These are phyloP conservation scores for Caloenas nicobarica DNA, from an alignment of 2,113 vertebrate species.

Conservation along the genomic window DNA sequence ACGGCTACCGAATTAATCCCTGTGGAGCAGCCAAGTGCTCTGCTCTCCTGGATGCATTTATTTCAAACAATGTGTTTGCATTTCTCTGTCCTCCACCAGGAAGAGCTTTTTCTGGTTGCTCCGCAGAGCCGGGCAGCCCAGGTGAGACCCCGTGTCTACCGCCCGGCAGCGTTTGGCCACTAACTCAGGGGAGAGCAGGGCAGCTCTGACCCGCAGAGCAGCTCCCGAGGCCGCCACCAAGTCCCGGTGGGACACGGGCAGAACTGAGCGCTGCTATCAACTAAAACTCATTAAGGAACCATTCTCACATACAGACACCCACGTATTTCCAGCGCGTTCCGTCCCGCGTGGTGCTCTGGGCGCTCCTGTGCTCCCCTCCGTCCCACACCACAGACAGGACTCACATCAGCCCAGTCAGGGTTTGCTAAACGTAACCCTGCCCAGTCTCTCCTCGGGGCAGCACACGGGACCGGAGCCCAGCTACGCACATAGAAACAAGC, in stretches of 20 bases:
- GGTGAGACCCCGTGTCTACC: not conserved
- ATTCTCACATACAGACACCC: not conserved
- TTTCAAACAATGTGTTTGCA: not conserved
- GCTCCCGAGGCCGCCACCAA: not conserved
- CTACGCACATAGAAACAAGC: not conserved
- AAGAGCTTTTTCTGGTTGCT: not conserved
- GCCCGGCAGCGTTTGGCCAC: not conserved
- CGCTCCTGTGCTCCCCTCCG: not conserved
- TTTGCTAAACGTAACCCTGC: not conserved
- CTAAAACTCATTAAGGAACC: too few species aligned
- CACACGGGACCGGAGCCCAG: not conserved
- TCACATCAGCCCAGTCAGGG: not conserved
- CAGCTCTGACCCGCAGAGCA: not conserved
- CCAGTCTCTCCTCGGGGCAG: not conserved
- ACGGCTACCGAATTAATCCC: not conserved
- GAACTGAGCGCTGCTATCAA: too few species aligned
- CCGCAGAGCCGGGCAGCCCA: not conserved
- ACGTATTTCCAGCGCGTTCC: not conserved
- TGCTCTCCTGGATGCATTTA: rapidly evolving
- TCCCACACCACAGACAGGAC: not conserved
- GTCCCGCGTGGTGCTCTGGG: not conserved
- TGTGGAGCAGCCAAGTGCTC: not conserved
- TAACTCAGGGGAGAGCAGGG: not conserved
- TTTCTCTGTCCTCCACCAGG: not conserved
- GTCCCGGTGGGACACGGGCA: not conserved